Evolutionary conservation across 1,140 invertebrate species (phyloP).

Genomic region (Gryon sp.): DNA sequence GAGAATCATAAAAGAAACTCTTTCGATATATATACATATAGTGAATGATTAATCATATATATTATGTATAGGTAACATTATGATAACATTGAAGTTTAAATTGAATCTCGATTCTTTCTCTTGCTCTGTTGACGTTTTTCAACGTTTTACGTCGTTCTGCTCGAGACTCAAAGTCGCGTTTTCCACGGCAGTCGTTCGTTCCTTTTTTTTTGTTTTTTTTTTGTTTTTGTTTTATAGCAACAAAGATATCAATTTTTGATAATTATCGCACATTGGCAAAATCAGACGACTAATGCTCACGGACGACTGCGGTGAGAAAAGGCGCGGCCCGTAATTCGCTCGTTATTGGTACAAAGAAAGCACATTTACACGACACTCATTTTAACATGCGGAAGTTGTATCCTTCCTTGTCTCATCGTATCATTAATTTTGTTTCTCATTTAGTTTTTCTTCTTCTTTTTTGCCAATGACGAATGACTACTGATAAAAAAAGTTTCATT

Average conservation of each 20-base stretch:
- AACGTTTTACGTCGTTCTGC: conserved; percentile 52
- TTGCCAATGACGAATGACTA: conserved; percentile 11
- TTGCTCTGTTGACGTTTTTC: conserved; percentile 52
- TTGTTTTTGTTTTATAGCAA: no score
- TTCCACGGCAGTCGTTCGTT: conserved; percentile 47
- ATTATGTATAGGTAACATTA: background rate
- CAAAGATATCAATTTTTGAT: no score
- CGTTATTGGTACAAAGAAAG: conserved; percentile 12
- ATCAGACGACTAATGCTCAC: background rate
- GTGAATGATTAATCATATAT: no score
- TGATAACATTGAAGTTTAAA: conserved; percentile 29
- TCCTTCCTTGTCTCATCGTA: conserved; percentile 32
- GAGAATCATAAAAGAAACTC: no score
- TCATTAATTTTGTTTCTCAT: conserved; percentile 35
- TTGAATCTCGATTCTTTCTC: conserved; percentile 43
- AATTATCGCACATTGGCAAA: no score
- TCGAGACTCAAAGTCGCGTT: conserved; percentile 43
- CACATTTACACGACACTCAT: conserved; percentile 23
- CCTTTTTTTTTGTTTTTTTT: no score
- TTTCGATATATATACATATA: no score
- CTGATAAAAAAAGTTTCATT: background rate
- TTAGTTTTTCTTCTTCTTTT: no score
- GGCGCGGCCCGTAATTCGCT: conserved; percentile 29
- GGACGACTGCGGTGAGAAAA: conserved; percentile 40
- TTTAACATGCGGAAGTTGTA: conserved; percentile 25